Conservation (phyloP, 2,113 vertebrate species). For the Psilopsiagon aymara region DNA sequence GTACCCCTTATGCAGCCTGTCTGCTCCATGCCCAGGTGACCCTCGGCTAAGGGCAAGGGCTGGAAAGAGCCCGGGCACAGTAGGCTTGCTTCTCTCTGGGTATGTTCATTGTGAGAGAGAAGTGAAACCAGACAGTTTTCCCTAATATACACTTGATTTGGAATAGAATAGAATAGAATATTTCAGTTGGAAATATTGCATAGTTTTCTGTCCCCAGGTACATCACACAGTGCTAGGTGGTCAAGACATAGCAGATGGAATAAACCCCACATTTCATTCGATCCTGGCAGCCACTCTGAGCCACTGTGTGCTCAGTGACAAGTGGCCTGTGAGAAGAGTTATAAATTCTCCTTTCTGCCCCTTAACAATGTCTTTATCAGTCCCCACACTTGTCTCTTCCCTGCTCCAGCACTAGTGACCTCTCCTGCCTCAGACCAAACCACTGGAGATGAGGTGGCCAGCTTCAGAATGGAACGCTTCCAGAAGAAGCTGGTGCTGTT, state of each 20-base stretch:
- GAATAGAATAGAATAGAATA: background rate
- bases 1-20: accelerated
- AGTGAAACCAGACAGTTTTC: background rate
- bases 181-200: background rate
- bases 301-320: background rate
- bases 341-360: background rate
- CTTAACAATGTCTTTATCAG: background rate
- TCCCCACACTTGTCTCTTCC: background rate
- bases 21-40: accelerated
- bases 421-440: background rate
- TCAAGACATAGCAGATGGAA: background rate
- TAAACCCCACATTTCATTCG: accelerated
- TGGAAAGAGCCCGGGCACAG: background rate
- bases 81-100: background rate
- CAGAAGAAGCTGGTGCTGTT: accelerated
- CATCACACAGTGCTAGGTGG: accelerated
- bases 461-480: background rate
- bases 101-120: background rate
- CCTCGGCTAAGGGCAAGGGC: background rate
- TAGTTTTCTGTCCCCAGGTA: background rate
- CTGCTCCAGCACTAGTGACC: background rate
- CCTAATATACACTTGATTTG: background rate
- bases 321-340: background rate
- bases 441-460: background rate
- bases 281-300: background rate